Percentiles rank a stretch among this genome's conserved stretches.
These are phyloP conservation scores for Eristalis arbustorum DNA, from an alignment of 2,888 invertebrate species.

Conservation along the genomic window DNA sequence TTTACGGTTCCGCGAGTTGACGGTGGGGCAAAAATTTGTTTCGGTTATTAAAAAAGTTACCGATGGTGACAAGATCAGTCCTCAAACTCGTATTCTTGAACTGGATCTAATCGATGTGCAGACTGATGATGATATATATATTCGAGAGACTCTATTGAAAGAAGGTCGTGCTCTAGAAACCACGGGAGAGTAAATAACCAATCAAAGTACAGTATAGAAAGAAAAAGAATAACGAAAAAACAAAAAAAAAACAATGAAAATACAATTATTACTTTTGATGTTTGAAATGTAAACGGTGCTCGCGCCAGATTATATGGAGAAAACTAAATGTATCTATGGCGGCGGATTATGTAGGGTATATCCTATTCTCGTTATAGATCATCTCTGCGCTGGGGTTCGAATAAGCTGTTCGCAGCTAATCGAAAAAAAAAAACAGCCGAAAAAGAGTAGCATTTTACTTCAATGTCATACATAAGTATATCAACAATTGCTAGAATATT, in stretches of 20 bases:
- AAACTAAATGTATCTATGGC: conserved; percentile 12
- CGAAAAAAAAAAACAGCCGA: background rate
- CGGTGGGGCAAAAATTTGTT: conserved; percentile 86
- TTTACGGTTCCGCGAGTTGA: conserved; percentile 86
- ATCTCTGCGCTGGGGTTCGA: conserved; percentile 5
- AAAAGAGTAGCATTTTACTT: conserved; percentile 28
- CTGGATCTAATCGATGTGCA: conserved; percentile 87
- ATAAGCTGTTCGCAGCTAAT: conserved; percentile 23
- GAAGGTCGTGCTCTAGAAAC: conserved; percentile 82
- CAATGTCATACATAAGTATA: background rate
- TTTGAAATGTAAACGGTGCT: conserved; percentile 51
- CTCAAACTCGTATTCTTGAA: conserved; percentile 84
- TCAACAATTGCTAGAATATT: conserved; percentile 13
- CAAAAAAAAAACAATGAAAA: background rate
- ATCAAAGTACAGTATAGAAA: conserved; percentile 4
- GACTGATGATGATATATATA: conserved; percentile 84
- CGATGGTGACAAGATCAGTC: conserved; percentile 83
- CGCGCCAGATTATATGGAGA: background rate
- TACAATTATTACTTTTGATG: conserved; percentile 5
- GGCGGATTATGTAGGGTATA: conserved; percentile 1
- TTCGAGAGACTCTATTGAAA: conserved; percentile 84
- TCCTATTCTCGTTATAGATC: background rate
- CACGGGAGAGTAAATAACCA: conserved; percentile 18
- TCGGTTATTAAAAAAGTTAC: conserved; percentile 85
- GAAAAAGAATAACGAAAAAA: background rate